These are phyloP conservation scores for Hypolimnas misippus DNA, from an alignment of 2,888 invertebrate species.

Conservation along the genomic window DNA sequence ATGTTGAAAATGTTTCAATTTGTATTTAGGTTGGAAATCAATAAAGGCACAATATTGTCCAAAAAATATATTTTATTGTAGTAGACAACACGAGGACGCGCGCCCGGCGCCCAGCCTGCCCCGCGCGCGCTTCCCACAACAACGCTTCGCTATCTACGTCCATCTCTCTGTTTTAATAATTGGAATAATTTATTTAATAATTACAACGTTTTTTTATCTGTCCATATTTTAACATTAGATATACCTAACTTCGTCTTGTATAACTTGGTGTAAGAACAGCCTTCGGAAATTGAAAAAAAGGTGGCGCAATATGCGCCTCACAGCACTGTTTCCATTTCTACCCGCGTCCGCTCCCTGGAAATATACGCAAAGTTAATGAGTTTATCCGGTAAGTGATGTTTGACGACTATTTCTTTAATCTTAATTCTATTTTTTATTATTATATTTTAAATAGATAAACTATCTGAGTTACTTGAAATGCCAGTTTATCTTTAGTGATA, in stretches of 20 bases:
- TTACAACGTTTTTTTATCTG: slow-evolving; percentile 83
- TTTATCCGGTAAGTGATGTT: background rate
- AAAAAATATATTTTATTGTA: slow-evolving; percentile 85
- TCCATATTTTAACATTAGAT: slow-evolving; percentile 82
- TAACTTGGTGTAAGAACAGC: slow-evolving; percentile 85
- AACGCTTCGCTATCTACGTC: slow-evolving; percentile 82
- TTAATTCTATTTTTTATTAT: no score
- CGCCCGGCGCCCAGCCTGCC: slow-evolving; percentile 79
- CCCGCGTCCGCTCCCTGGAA: slow-evolving; percentile 86
- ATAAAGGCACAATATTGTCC: slow-evolving; percentile 70
- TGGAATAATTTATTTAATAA: slow-evolving; percentile 85
- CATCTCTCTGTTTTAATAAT: slow-evolving; percentile 83
- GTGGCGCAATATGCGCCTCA: slow-evolving; percentile 86
- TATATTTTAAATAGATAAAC: no score
- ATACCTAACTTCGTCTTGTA: slow-evolving; percentile 84
- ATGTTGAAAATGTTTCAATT: no score
- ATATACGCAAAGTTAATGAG: background rate
- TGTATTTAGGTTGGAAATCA: slow-evolving; percentile 27
- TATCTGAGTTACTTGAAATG: no score
- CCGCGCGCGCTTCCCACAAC: slow-evolving; percentile 81
- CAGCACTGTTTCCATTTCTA: slow-evolving; percentile 97
- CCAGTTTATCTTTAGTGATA: no score
- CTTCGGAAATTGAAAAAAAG: slow-evolving; percentile 82
- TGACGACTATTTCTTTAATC: no score
- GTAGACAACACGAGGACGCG: slow-evolving; percentile 81